Evolutionary conservation across 1,140 invertebrate species (phyloP), one percentile per base, ranked within the genome.

Genomic region (Calephelis nemesis): DNA sequence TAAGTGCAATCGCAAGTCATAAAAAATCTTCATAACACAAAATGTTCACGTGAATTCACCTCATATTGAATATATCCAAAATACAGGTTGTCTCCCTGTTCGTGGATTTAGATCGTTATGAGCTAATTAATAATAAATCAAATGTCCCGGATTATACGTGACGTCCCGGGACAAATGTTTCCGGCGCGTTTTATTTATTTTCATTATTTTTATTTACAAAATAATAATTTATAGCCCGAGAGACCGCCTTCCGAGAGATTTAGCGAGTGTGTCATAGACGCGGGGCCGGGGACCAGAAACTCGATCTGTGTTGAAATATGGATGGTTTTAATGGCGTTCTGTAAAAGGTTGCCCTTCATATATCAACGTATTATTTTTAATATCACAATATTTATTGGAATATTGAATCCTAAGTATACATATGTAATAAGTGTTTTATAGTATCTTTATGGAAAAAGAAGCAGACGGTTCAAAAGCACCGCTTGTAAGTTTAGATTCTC

Each of bases 111-210:
- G 52, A 58, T 58, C 19, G 30, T 74, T 71, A 72, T 74, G 72
- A 75, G 76, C 77, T 87, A 88, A 87, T 87, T 88, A 88, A 83
- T 83, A 88, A 87, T 87, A 88, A 88, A 88, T 88, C 84, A 85
- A 66, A 72, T 63, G 74, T 65, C 70, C 77, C 76, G 84, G 84
- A 88, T 88, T 83, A 88, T 73, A 73, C 72, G 75, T 80, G 82
- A 85, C 83, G 77, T 73, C 68, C 62, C 76, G 72, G 79, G 82
- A 88, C 85, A 83, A 88, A 88, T 83, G 85, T 83, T 85, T 86
- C 84, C 83, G 84, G 80, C 75, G 78, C 74, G 75, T 74, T 74
- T 75, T 69, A 74, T 88, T 85, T 85, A 81, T 85, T 81, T 87
- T 81, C 82, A 86, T 88, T 88, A 88, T 88, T 86, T 86, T 85